Percentiles rank a stretch among this genome's conserved stretches.
Evolutionary conservation across 2,888 invertebrate genomes (phyloP).

Genomic region (Nomada goodeniana): DNA sequence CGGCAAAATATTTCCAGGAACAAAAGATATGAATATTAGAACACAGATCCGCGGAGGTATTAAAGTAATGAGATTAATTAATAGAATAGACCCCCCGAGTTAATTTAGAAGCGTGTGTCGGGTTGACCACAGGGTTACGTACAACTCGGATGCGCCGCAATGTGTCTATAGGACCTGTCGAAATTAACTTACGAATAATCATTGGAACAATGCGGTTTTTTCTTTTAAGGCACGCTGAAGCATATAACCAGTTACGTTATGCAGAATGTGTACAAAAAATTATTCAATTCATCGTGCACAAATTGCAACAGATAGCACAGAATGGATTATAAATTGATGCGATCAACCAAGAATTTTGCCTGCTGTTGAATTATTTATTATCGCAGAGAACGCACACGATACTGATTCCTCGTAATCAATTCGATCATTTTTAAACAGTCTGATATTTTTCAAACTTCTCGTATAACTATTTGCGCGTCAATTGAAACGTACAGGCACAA

Average conservation of each 20-base stretch:
- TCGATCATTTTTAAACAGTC: background rate
- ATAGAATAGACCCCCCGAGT: conserved; percentile 75
- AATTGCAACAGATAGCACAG: background rate
- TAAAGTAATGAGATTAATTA: conserved; percentile 80
- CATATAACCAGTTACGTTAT: background rate
- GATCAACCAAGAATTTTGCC: background rate
- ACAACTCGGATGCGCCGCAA: conserved; percentile 61
- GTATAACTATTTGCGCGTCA: background rate
- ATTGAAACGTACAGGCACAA: background rate
- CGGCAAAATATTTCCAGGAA: conserved; percentile 4
- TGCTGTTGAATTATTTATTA: too few relatives aligned
- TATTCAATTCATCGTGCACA: background rate
- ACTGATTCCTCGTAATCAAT: background rate
- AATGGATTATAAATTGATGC: background rate
- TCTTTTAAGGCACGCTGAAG: conserved; percentile 9
- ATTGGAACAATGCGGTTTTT: conserved; percentile 42
- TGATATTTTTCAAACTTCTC: too few relatives aligned
- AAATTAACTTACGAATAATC: conserved; percentile 66
- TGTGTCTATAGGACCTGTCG: conserved; percentile 64
- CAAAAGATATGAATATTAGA: conserved; percentile 55
- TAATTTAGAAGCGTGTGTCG: conserved; percentile 76
- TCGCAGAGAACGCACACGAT: background rate
- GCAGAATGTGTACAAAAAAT: background rate
- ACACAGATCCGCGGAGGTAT: conserved; percentile 54
- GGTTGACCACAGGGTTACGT: conserved; percentile 73